Conservation (phyloP, 2,797 vertebrate genomes). For the Thripadectes ignobilis region DNA sequence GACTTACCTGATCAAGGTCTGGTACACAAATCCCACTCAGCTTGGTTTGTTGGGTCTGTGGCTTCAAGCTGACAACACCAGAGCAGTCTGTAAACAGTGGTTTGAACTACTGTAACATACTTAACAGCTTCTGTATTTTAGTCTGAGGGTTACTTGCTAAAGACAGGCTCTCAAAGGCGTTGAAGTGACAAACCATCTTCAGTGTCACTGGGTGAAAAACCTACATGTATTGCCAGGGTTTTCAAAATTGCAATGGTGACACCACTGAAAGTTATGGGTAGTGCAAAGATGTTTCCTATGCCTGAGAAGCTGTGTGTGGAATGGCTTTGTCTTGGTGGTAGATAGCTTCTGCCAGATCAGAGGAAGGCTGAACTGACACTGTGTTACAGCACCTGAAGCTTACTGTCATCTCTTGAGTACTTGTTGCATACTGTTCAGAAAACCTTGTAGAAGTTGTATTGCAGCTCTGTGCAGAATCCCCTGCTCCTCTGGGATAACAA, state of each 20-base stretch:
- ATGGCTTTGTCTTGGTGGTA: background rate
- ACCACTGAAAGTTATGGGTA: rapidly evolving
- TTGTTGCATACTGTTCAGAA: background rate
- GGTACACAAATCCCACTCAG: background rate
- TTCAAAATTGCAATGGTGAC: background rate
- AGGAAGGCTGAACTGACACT: background rate
- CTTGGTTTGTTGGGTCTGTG: background rate
- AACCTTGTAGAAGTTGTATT: background rate
- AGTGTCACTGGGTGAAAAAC: background rate
- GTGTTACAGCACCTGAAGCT: background rate
- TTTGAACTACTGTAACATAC: background rate
- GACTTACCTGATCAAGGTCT: background rate
- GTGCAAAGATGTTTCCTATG: background rate
- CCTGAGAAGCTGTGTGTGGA: background rate
- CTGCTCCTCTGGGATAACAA: background rate
- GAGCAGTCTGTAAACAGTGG: background rate
- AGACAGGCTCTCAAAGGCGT: background rate
- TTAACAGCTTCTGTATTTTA: background rate
- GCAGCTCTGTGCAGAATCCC: background rate
- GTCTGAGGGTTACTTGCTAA: background rate
- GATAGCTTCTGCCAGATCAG: background rate
- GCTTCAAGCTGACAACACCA: background rate
- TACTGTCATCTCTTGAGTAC: rapidly evolving
- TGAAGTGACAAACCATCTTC: background rate
- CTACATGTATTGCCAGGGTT: rapidly evolving